Conservation (phyloP, 2,888 invertebrate genomes). For the Arenicola marina region DNA sequence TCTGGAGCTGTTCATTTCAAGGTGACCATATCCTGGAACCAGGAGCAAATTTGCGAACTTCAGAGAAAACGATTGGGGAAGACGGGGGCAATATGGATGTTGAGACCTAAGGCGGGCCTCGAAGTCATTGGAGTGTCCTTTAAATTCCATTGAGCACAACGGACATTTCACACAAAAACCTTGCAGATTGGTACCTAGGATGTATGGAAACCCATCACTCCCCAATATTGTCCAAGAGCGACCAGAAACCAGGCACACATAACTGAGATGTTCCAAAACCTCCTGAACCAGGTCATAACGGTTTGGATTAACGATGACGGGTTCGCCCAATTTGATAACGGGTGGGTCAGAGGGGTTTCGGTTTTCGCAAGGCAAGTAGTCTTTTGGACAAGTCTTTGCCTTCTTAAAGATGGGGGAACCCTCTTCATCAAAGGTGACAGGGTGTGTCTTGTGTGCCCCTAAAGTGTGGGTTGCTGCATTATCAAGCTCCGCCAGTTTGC, state of each 20-base stretch:
- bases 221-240: not conserved
- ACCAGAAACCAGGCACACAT: not conserved
- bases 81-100: too few species aligned
- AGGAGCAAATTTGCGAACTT: not conserved
- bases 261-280: too few species aligned
- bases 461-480: too few species aligned
- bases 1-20: not conserved
- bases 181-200: not conserved
- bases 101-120: too few species aligned
- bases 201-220: not conserved
- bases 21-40: not conserved
- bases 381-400: not conserved
- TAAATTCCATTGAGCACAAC: not conserved
- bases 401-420: not conserved
- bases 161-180: not conserved
- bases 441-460: too few species aligned
- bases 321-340: not conserved
- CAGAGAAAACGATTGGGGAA: not conserved
- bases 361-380: not conserved
- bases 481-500: too few species aligned
- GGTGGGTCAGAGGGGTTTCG: not conserved
- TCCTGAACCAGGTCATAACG: not conserved
- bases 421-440: too few species aligned
- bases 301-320: not conserved
- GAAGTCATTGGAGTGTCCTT: too few species aligned